Percentiles rank a stretch among this genome's conserved stretches.
Conservation (phyloP, 2,888 invertebrate species). For the Cremastinae sp. region DNA sequence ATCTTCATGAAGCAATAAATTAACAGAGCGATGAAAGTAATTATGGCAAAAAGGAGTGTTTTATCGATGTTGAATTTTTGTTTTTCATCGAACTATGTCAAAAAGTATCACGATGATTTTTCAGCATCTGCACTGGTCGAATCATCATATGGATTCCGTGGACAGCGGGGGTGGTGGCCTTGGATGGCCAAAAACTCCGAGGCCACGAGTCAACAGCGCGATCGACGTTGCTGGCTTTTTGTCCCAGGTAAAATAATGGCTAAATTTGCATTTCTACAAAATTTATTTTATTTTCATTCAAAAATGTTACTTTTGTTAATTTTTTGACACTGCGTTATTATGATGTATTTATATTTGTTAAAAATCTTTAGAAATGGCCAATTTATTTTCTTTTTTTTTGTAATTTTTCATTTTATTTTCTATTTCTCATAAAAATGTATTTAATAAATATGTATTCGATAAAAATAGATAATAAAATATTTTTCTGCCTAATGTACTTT, state of each 20-base stretch:
- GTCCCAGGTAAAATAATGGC: constrained; percentile 82
- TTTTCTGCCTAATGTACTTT: too few relatives aligned
- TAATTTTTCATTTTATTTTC: too few relatives aligned
- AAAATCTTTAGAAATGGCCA: too few relatives aligned
- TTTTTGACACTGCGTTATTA: too few relatives aligned
- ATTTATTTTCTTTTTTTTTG: too few relatives aligned
- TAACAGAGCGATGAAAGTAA: background rate
- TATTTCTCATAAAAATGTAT: too few relatives aligned
- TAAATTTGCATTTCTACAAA: background rate
- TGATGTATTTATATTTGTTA: too few relatives aligned
- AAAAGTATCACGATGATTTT: constrained; percentile 71
- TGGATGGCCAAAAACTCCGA: constrained; percentile 83
- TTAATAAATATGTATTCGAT: too few relatives aligned
- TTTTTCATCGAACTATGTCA: constrained; percentile 22
- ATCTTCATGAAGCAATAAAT: too few relatives aligned
- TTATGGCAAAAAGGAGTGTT: constrained; percentile 2
- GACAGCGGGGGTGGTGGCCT: constrained; percentile 83
- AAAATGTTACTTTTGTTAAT: too few relatives aligned
- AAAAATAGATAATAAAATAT: too few relatives aligned
- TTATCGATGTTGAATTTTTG: background rate
- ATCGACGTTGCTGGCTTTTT: constrained; percentile 89
- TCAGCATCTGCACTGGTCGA: constrained; percentile 88
- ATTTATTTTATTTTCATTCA: background rate
- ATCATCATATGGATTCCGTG: constrained; percentile 80
- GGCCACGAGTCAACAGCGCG: constrained; percentile 92